A percentile compares a stretch with the other conserved stretches of the same genome.
phyloP scores from a whole-genome alignment of 2,888 invertebrate genomes.

The Agrochola circellaris region DNA sequence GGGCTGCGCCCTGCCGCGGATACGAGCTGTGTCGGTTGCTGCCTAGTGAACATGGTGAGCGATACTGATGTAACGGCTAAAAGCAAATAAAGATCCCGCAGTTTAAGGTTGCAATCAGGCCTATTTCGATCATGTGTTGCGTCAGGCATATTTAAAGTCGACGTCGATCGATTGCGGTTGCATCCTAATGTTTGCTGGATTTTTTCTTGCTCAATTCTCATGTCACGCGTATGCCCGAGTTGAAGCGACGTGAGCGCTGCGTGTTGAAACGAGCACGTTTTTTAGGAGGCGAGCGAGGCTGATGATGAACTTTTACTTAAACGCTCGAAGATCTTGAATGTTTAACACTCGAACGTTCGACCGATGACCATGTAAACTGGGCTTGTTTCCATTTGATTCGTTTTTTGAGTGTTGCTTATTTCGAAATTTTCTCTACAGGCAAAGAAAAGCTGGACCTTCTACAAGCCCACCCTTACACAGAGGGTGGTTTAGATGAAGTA shows the following conservation, averaged over 20 bases:
- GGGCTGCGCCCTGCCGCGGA: constrained; percentile 81
- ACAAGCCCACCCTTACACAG: constrained; percentile 69
- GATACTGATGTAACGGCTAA: not conserved
- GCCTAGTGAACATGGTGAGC: constrained; percentile 73
- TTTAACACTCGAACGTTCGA: not conserved
- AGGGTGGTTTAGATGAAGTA: constrained; percentile 75
- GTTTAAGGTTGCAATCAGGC: not conserved
- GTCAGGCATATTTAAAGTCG: not conserved
- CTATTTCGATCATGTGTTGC: not conserved
- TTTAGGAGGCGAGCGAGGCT: not conserved
- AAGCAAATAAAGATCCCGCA: not conserved
- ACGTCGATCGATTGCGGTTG: not conserved
- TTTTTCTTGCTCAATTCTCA: not conserved
- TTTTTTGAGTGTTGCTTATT: not conserved
- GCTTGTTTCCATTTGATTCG: not conserved
- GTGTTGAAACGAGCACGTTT: not conserved
- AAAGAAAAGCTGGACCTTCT: constrained; percentile 81
- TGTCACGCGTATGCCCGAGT: not conserved
- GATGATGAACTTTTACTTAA: not conserved
- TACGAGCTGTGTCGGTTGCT: constrained; percentile 84
- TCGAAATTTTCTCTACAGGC: constrained; percentile 56
- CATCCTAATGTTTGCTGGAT: not conserved
- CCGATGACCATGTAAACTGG: not conserved
- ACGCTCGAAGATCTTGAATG: not conserved
- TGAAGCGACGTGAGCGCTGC: not conserved